These are phyloP conservation scores for Tipula confusa DNA, from an alignment of 2,888 invertebrate species.

Conservation along the genomic window DNA sequence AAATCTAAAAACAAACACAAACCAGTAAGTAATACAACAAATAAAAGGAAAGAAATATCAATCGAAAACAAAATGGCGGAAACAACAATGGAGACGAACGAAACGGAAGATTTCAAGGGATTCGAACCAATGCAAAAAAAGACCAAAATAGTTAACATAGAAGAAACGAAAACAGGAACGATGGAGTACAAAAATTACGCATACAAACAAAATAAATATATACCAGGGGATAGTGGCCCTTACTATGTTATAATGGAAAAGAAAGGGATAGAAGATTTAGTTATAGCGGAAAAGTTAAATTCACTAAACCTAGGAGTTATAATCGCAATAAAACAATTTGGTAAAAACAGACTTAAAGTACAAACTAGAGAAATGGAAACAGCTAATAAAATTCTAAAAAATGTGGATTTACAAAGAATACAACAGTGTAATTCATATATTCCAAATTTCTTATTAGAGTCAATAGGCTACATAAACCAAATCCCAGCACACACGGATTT, in stretches of 20 bases:
- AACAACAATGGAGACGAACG: no score
- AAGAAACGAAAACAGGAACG: no score
- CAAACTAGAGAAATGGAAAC: not conserved
- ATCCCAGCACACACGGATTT: not conserved
- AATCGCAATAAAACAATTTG: not conserved
- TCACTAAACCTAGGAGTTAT: not conserved
- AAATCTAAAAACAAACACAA: no score
- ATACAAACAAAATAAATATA: not conserved
- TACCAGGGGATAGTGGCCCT: not conserved
- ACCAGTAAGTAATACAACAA: no score
- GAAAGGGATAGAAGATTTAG: not conserved
- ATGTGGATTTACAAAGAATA: not conserved
- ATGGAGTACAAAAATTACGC: no score
- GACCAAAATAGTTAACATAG: no score
- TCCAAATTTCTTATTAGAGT: not conserved
- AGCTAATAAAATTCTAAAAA: not conserved
- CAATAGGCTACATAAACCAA: not conserved
- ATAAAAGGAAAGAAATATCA: no score
- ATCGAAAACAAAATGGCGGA: no score
- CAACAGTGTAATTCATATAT: not conserved
- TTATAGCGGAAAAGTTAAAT: not conserved
- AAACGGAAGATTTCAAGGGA: no score
- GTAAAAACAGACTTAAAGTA: not conserved
- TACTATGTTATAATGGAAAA: not conserved
- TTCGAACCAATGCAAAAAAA: no score